phyloP scores from a whole-genome alignment of 37 sponge, comb jelly and placozoan genomes.

The Dysidea cf. avara region DNA sequence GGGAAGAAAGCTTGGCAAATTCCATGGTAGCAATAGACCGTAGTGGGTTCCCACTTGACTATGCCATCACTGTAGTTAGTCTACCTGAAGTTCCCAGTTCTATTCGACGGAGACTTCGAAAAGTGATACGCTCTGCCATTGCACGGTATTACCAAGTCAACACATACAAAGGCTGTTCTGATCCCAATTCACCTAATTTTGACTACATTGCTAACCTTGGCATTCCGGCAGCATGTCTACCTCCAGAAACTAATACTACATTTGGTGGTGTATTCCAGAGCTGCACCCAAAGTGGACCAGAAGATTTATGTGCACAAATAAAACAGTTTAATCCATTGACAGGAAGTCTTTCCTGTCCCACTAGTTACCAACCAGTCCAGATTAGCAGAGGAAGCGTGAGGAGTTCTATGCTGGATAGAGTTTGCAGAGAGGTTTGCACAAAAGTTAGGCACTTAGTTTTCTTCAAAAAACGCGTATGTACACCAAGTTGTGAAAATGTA shows the following conservation, averaged over 20 bases:
- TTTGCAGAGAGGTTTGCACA: no score
- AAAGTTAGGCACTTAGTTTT: no score
- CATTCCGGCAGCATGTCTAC: conserved; percentile 12
- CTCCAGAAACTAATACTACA: conserved; percentile 28
- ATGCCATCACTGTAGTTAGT: conserved; percentile 20
- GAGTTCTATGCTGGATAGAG: not conserved
- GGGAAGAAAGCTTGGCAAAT: conserved; percentile 44
- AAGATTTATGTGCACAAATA: conserved; percentile 1
- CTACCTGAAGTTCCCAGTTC: conserved; percentile 48
- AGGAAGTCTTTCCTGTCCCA: conserved; percentile 30
- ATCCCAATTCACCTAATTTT: conserved; percentile 35
- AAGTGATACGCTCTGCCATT: conserved; percentile 11
- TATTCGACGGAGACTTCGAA: not conserved
- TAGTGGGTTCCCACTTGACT: conserved; percentile 37
- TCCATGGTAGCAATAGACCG: conserved; percentile 55
- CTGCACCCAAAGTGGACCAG: not conserved
- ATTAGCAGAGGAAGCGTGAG: conserved; percentile 18
- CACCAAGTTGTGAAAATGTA: no score
- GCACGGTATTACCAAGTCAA: conserved; percentile 26
- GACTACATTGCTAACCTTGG: conserved; percentile 56
- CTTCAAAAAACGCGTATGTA: no score
- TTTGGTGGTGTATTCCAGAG: conserved; percentile 60
- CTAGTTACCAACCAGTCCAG: conserved; percentile 24
- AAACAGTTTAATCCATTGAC: conserved; percentile 45
- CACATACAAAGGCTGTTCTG: conserved; percentile 46